Evolutionary conservation across 92 coral and sea anemone genomes (phyloP).

Genomic region (Umimayanthus chanpuru): DNA sequence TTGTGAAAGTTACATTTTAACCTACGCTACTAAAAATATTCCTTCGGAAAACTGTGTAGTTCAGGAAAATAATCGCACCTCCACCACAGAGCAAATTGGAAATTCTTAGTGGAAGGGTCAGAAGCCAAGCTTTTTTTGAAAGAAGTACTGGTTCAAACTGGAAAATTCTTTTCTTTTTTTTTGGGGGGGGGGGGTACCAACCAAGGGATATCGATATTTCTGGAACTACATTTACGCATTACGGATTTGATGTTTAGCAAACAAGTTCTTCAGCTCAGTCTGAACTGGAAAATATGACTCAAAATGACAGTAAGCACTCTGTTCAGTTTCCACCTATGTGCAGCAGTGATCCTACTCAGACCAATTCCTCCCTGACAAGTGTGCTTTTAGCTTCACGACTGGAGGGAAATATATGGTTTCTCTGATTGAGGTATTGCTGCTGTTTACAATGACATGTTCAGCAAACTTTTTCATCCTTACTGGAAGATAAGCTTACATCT

Average conservation of each 20-base stretch:
- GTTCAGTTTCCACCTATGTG: background rate
- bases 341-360: background rate
- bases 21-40: too few species aligned
- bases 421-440: background rate
- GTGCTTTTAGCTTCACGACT: background rate
- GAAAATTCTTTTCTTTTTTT: too few species aligned
- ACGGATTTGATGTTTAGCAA: background rate
- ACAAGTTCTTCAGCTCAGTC: background rate
- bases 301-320: background rate
- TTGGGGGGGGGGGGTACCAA: too few species aligned
- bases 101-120: too few species aligned
- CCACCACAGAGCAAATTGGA: too few species aligned
- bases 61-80: too few species aligned
- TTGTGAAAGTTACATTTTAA: too few species aligned
- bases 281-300: background rate
- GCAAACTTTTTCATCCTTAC: background rate
- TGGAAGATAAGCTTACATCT: background rate
- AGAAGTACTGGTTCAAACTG: too few species aligned
- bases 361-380: background rate
- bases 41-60: too few species aligned
- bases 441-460: background rate
- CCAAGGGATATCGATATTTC: too few species aligned
- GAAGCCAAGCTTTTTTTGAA: too few species aligned
- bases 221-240: too few species aligned
- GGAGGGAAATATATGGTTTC: background rate